Evolutionary conservation across 2,888 invertebrate genomes (phyloP).

Genomic region (Patella caerulea): DNA sequence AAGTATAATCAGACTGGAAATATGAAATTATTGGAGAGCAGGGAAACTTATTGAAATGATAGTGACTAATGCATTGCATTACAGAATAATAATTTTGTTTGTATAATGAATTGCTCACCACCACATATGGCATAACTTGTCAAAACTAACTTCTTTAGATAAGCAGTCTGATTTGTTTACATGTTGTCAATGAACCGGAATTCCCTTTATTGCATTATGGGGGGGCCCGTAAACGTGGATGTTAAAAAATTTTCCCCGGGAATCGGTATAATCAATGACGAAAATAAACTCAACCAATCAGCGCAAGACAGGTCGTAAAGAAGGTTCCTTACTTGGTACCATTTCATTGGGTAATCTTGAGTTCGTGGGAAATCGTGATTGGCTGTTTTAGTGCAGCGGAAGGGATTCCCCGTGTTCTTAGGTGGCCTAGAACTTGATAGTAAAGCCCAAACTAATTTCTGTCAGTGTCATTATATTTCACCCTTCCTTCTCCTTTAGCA

Average conservation of each 20-base stretch:
- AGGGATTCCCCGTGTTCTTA: conserved; percentile 52
- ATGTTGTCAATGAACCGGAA: conserved; percentile 1
- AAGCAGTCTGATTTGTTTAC: neutral
- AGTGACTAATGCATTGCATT: too few relatives aligned
- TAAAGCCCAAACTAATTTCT: neutral
- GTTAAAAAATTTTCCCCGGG: too few relatives aligned
- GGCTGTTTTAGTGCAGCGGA: conserved; percentile 39
- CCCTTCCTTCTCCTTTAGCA: conserved; percentile 19
- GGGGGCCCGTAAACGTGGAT: too few relatives aligned
- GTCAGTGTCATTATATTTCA: conserved; percentile 22
- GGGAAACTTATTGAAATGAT: too few relatives aligned
- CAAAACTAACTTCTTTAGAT: too few relatives aligned
- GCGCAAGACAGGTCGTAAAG: conserved; percentile 55
- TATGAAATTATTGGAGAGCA: too few relatives aligned
- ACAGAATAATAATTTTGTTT: too few relatives aligned
- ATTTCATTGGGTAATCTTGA: conserved; percentile 52
- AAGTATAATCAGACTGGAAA: too few relatives aligned
- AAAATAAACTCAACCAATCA: conserved; percentile 49
- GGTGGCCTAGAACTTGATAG: neutral
- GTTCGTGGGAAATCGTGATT: conserved; percentile 59
- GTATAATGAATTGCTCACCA: too few relatives aligned
- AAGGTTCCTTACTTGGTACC: conserved; percentile 57
- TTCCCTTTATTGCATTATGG: too few relatives aligned
- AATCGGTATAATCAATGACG: conserved; percentile 17
- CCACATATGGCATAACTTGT: too few relatives aligned